Conservation (phyloP, 2,113 vertebrate genomes). For the Trichechus manatus region DNA sequence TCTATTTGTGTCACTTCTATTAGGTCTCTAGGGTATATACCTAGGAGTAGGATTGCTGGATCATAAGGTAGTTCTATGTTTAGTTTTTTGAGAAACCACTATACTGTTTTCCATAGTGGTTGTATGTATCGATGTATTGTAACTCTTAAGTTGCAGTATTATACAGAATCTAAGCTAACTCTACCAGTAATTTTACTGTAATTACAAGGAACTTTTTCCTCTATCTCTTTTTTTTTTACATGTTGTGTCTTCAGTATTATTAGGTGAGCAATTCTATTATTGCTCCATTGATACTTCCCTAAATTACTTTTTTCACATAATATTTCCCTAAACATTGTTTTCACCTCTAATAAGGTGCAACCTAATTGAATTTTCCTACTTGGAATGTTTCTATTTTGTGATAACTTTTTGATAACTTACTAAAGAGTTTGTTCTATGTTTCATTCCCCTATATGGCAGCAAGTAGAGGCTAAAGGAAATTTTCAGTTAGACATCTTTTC, state of each 20-base stretch:
- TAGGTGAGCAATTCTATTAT: slow-evolving; percentile 28
- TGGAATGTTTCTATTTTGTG: slow-evolving; percentile 26
- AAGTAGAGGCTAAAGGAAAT: background rate
- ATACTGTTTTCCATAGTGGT: background rate
- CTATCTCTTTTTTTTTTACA: background rate
- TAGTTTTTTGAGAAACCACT: background rate
- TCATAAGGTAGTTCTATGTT: background rate
- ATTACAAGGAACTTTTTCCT: slow-evolving; percentile 39
- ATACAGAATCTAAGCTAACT: background rate
- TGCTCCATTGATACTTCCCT: slow-evolving; percentile 22
- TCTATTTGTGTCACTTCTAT: background rate
- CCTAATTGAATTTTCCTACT: slow-evolving; percentile 8
- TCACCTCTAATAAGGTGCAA: background rate
- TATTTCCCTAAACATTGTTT: background rate
- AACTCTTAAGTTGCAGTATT: background rate
- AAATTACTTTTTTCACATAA: slow-evolving; percentile 38
- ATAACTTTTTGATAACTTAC: slow-evolving; percentile 25
- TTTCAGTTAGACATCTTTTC: slow-evolving; percentile 39
- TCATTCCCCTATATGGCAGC: background rate
- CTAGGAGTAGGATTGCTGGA: background rate
- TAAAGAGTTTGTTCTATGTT: slow-evolving; percentile 35
- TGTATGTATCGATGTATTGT: background rate
- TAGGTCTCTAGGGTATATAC: background rate
- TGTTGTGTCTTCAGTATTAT: slow-evolving; percentile 12
- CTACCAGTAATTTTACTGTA: slow-evolving; percentile 33